phyloP scores from a whole-genome alignment of 2,113 vertebrate species.

The Tragelaphus strepsiceros region DNA sequence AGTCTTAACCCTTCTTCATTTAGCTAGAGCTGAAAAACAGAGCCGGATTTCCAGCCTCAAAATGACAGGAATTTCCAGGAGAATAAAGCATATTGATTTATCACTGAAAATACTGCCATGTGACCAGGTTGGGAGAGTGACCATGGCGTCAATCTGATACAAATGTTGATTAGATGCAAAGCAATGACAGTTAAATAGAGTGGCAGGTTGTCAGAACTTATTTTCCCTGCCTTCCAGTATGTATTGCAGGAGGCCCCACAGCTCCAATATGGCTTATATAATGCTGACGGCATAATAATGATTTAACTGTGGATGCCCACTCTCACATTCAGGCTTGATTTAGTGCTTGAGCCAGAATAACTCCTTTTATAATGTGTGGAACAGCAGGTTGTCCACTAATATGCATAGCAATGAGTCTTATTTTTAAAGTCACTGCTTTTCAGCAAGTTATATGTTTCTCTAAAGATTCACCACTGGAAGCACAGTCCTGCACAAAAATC shows the following conservation, averaged over 20 bases:
- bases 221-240: neutral
- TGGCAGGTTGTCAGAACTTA: neutral
- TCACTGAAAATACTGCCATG: neutral
- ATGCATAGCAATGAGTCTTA: slow-evolving; percentile 35
- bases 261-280: neutral
- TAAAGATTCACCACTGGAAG: slow-evolving; percentile 40
- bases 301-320: neutral
- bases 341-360: slow-evolving; percentile 11
- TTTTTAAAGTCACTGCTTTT: slow-evolving; percentile 21
- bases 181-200: neutral
- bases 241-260: neutral
- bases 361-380: neutral
- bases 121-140: neutral
- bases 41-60: neutral
- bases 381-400: slow-evolving; percentile 36
- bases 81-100: neutral
- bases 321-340: slow-evolving; percentile 4
- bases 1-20: neutral
- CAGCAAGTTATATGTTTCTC: slow-evolving; percentile 40
- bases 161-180: neutral
- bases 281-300: neutral
- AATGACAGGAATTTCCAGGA: neutral
- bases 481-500: neutral
- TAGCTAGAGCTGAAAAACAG: neutral
- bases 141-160: neutral